phyloP scores from a whole-genome alignment of 2,888 invertebrate species.

The Horisme vitalbata region DNA sequence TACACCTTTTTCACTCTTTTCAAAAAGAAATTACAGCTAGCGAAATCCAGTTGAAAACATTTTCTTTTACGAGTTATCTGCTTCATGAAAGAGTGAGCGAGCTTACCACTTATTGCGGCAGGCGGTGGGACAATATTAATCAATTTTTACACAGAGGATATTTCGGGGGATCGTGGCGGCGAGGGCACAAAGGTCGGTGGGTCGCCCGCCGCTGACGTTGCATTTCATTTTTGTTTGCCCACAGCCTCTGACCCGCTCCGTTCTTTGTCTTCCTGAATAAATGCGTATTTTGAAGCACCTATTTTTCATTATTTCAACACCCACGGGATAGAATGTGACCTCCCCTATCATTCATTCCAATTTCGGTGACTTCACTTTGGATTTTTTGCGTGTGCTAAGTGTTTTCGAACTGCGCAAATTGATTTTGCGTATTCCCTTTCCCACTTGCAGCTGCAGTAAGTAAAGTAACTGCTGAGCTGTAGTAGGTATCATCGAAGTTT shows the following conservation, averaged over 20 bases:
- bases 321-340: constrained; percentile 48
- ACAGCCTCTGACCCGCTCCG: constrained; percentile 59
- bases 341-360: constrained; percentile 42
- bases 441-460: constrained; percentile 17
- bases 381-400: constrained; percentile 25
- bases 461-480: constrained; percentile 4
- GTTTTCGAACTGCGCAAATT: constrained; percentile 36
- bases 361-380: constrained; percentile 36
- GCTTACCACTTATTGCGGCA: constrained; percentile 60
- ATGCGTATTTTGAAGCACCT: constrained; percentile 66
- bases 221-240: constrained; percentile 74
- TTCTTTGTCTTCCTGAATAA: constrained; percentile 72
- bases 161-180: constrained; percentile 57
- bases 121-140: constrained; percentile 69
- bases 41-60: constrained; percentile 54
- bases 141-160: constrained; percentile 71
- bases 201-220: constrained; percentile 66
- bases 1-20: constrained; percentile 48
- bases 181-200: constrained; percentile 64
- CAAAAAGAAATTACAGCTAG: constrained; percentile 50
- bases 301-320: constrained; percentile 64
- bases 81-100: constrained; percentile 54
- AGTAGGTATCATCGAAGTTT: constrained; percentile 30
- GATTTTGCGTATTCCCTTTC: constrained; percentile 32
- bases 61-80: constrained; percentile 57